These are phyloP conservation scores for Tineola bisselliella DNA, from an alignment of 2,888 invertebrate species.

Conservation along the genomic window DNA sequence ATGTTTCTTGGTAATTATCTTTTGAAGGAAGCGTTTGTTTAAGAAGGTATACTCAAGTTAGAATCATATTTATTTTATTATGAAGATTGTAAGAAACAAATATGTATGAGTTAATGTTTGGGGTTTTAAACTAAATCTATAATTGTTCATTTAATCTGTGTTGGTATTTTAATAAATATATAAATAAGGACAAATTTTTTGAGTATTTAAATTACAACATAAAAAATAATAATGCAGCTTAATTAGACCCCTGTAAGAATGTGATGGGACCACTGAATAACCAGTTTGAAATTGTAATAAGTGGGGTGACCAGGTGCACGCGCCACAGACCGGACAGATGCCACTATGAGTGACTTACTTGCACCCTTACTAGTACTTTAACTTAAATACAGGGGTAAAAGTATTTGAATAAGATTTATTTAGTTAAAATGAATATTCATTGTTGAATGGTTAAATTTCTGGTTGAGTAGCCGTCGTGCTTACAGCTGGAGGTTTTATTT, in stretches of 20 bases:
- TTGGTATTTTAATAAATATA: too few relatives aligned
- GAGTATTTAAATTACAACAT: neutral
- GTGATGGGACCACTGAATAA: neutral
- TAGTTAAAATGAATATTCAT: slow-evolving; percentile 1
- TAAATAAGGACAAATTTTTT: too few relatives aligned
- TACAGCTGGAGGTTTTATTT: neutral
- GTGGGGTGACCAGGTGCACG: slow-evolving; percentile 25
- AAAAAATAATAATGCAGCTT: neutral
- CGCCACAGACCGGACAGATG: slow-evolving; percentile 27
- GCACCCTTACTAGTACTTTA: neutral
- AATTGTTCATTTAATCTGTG: too few relatives aligned
- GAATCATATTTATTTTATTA: too few relatives aligned
- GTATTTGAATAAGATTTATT: slow-evolving; percentile 2
- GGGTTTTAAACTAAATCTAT: too few relatives aligned
- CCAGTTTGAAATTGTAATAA: neutral
- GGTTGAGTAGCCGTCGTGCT: neutral
- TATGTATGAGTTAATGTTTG: too few relatives aligned
- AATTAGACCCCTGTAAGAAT: slow-evolving; percentile 4
- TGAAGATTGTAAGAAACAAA: too few relatives aligned
- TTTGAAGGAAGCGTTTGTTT: too few relatives aligned
- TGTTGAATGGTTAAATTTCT: neutral
- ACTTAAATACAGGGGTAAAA: slow-evolving; percentile 2
- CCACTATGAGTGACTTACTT: slow-evolving; percentile 23
- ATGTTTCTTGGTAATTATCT: too few relatives aligned
- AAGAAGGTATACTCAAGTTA: too few relatives aligned